These are phyloP conservation scores for Ophion slaviceki DNA, from an alignment of 2,888 invertebrate species.

Conservation along the genomic window DNA sequence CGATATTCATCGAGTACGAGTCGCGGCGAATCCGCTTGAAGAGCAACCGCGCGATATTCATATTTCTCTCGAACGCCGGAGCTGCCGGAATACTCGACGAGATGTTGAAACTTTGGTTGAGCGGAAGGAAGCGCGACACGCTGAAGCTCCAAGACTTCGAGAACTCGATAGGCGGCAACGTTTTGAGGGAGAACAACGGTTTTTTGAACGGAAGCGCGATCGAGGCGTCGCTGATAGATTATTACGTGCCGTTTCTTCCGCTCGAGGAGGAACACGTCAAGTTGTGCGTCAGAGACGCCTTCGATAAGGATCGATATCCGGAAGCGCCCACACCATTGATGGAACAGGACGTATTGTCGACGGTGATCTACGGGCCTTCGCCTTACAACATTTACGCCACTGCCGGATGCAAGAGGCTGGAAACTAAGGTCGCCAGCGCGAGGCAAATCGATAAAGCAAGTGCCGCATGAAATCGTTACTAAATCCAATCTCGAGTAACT, in stretches of 20 bases:
- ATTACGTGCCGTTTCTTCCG: constrained; percentile 97
- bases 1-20: constrained; percentile 69
- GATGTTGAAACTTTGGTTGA: constrained; percentile 86
- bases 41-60: constrained; percentile 90
- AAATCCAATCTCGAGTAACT: background rate
- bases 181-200: constrained; percentile 91
- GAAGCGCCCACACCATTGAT: constrained; percentile 66
- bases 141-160: constrained; percentile 90
- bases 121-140: constrained; percentile 86
- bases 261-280: constrained; percentile 93
- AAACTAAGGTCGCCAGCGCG: constrained; percentile 88
- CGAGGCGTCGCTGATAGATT: constrained; percentile 93
- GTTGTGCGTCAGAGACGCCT: constrained; percentile 90
- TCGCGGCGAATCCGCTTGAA: constrained; percentile 83
- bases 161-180: constrained; percentile 87
- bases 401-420: constrained; percentile 95
- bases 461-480: background rate
- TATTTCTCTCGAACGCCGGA: constrained; percentile 96
- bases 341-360: constrained; percentile 86
- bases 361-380: constrained; percentile 89
- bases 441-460: constrained; percentile 3
- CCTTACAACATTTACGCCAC: constrained; percentile 91
- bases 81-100: constrained; percentile 88
- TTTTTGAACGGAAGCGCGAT: constrained; percentile 93
- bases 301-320: constrained; percentile 76